Base-by-base conservation (phyloP, 2,113 vertebrate genomes). In the Pachycephala philippinensis region DNA sequence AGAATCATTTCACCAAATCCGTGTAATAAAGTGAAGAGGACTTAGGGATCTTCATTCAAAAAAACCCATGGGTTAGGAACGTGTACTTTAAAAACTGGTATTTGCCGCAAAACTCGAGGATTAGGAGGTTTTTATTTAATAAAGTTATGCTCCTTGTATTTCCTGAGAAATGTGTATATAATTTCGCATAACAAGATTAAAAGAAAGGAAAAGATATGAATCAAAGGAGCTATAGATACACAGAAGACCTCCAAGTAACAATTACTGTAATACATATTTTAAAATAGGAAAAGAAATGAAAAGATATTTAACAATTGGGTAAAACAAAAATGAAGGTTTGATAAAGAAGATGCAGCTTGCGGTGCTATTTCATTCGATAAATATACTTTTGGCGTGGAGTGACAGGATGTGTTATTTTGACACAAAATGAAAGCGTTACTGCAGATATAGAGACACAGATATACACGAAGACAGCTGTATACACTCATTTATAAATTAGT, bases 321-420 rank as follows among this genome's bases (percentile, higher is more conserved):
- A 82, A 95, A 89, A 79, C 65, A 89, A 90, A 87, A 92, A 66
- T 87, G 96, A 96, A 91, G 89, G 70, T 85, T 97, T 85, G 71
- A 93, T 96, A 94, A 87, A 94, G 89, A 90, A 91, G 92, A 93
- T 69, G 84, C 96, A 87, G 82, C 60, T 95, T 56, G 90, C 70
- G 24, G 71, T 94, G 70, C 65, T 70, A 13, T 95, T 97, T 93
- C 89, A 92, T 85, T 96, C 76, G 59, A 93, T 89, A 94, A 89
- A 95, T 82, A 92, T 33, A 89, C 83, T 94, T 90, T 85, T 88
- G 93, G 96, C 42, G 54, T 85, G 96, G 90, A 97, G 94, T 96
- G 94, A 95, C 94, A 95, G 87, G 93, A 95, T 94, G 39, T 95
- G 87, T 96, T 95, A 96, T 97, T 96, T 96, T 96, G 95, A 95